Base-by-base conservation (phyloP, 2,888 invertebrate genomes). In the Clistopyga incitator region DNA sequence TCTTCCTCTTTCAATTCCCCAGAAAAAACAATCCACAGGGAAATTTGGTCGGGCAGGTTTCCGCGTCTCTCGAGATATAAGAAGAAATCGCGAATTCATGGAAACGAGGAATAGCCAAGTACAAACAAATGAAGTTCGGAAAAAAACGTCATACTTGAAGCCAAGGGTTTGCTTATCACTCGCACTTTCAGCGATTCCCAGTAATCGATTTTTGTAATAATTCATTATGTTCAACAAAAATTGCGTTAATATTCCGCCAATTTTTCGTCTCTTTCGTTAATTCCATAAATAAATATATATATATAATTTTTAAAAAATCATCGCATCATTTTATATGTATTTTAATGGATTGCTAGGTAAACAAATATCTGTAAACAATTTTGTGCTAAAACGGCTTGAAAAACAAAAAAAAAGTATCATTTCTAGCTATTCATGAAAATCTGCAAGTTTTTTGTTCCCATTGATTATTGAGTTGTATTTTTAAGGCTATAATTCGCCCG, bases 41-140 rank as follows among this genome's bases (percentile, higher is more conserved):
- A 84, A 84, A 81, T 84, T 81, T 67, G 68, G 54, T 65, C 64
- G 59, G 61, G 74, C 70, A 56, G 64, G 70, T 56, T 70, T 83
- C 54, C 15, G 23, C 20, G 50, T 13, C 42, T 42, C 72, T 13
- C 34, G 76, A 52, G 42, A 25, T 74, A 74, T 45, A 70, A 56
- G 38, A 56, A 42, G 64, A 70, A 78, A 84, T 84, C 50, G 71
- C 54, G 70, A 78, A 84, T 84, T 80, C 84, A 81, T 78, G 74
- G 50, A 75, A 65, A 34, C 52, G 38, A 13, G 29, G 59, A 74
- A 61, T 61, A 56, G 10, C 2, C 18, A 29, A 67, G 38, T 64
- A 20, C 64, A 64, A 20, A 34, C 6, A 34, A 61, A 61, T 8
- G 18, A 10, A 18, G 61, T 29, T 61, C 34, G n/a, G n/a, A 34